Evolutionary conservation across 2,888 invertebrate species (phyloP).

Genomic region (Caenorhabditis plicata): DNA sequence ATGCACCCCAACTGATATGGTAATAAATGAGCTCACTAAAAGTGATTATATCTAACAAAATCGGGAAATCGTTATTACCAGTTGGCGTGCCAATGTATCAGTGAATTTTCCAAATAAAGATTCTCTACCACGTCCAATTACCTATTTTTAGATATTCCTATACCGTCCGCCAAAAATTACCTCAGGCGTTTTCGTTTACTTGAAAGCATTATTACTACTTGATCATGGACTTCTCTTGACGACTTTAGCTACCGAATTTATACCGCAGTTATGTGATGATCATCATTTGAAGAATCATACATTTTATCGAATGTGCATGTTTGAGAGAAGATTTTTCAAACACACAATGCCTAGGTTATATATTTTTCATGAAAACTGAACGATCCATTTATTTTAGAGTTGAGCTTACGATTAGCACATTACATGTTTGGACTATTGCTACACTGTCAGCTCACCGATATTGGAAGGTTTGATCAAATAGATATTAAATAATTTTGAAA

Average conservation of each 20-base stretch:
- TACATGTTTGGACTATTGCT: slow-evolving; percentile 65
- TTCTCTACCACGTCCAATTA: neutral
- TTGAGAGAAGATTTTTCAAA: slow-evolving; percentile 58
- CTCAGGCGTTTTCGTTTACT: slow-evolving; percentile 63
- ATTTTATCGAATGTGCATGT: slow-evolving; percentile 54
- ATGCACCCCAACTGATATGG: no score
- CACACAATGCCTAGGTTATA: slow-evolving; percentile 54
- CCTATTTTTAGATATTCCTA: slow-evolving; percentile 56
- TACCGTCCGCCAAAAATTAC: slow-evolving; percentile 64
- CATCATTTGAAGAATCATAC: slow-evolving; percentile 42
- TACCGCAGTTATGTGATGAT: slow-evolving; percentile 43
- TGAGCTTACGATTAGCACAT: slow-evolving; percentile 54
- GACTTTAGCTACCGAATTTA: slow-evolving; percentile 40
- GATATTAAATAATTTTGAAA: slow-evolving; percentile 5
- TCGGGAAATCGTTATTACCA: no score
- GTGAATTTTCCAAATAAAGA: neutral
- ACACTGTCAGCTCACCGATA: slow-evolving; percentile 62
- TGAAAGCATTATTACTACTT: slow-evolving; percentile 60
- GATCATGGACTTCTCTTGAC: slow-evolving; percentile 58
- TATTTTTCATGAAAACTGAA: neutral
- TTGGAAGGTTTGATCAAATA: slow-evolving; percentile 58
- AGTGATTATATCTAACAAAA: no score
- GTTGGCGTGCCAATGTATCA: no score
- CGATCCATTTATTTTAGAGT: slow-evolving; percentile 33
- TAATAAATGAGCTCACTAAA: no score